Base-by-base conservation (phyloP, 2,888 invertebrate genomes). In the Cheilosia vulpina region DNA sequence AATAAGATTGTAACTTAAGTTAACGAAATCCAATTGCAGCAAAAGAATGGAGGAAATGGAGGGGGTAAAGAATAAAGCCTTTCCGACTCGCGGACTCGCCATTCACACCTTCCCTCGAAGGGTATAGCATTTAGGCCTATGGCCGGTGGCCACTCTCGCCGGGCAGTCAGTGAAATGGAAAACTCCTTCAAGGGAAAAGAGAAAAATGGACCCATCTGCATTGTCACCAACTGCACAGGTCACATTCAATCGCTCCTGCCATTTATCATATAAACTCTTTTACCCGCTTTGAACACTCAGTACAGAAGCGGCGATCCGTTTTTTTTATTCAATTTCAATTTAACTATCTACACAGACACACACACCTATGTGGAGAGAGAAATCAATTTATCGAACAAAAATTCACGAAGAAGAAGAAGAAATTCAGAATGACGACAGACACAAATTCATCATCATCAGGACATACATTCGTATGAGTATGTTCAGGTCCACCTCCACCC, bases 371-470 rank as follows among this genome's bases (percentile, higher is more conserved):
- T 38, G 31, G 31, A 9, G 62, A 62, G 60, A 60, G 62, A 71
- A 79, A 79, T 79, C 78, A 79, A 72, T 79, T 79, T 79, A 79
- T 72, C 52, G 78, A 60, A 41, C 11, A 24, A 21, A 58, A 43
- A 31, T 3, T 27, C 50, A 31, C 7, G 4, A 53, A 34, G 5
- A 47, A 50, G 27, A 52, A 80, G 45, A 73, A 62, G 27, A 73
- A 47, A 31, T 31, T 31, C 31, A 73, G 68, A 80, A 66, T 73
- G 80, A 66, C 80, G 58, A 68, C 60, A 43, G 66, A 73, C 53
- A 53, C 60, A 65, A 81, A 81, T 63, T 57, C 65, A 79, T 65
- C 78, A 79, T 79, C 78, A 71, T 79, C 57, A 52, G 17, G 55
- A 63, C 34, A 60, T 27, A 21, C 17, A 11, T 34, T 43, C 50